Evolutionary conservation across 2,113 vertebrate species (phyloP).

Genomic region (Fukomys damarensis): DNA sequence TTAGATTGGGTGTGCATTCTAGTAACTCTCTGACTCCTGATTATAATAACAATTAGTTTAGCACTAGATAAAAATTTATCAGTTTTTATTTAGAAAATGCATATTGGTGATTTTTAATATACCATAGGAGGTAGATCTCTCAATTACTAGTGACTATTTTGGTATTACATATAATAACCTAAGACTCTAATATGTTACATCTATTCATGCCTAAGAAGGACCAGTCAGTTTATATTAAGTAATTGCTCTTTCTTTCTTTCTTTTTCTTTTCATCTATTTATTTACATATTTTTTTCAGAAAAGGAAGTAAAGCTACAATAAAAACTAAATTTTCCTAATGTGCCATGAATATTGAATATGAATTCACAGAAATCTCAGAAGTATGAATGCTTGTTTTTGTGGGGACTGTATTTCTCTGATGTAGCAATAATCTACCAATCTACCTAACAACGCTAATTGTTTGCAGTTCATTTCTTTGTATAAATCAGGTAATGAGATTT

Average conservation of each 20-base stretch:
- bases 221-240: neutral
- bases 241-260: neutral
- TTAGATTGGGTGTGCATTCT: slow-evolving; percentile 1
- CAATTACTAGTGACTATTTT: slow-evolving; percentile 73
- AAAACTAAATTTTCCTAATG: slow-evolving; percentile 53
- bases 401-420: slow-evolving; percentile 57
- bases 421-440: slow-evolving; percentile 66
- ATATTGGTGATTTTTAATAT: slow-evolving; percentile 36
- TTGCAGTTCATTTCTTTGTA: slow-evolving; percentile 79
- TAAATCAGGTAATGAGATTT: slow-evolving; percentile 80
- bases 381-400: slow-evolving; percentile 61
- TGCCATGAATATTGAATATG: slow-evolving; percentile 51
- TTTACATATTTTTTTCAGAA: neutral
- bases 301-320: neutral
- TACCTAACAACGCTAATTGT: slow-evolving; percentile 74
- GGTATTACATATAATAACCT: slow-evolving; percentile 63
- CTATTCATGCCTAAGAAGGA: slow-evolving; percentile 61
- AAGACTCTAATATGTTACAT: slow-evolving; percentile 65
- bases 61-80: slow-evolving; percentile 55
- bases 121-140: slow-evolving; percentile 61
- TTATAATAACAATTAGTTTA: slow-evolving; percentile 71
- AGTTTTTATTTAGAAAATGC: slow-evolving; percentile 74
- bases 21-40: neutral
- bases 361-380: slow-evolving; percentile 30
- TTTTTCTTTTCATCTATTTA: neutral